Base-by-base conservation (phyloP, 2,888 invertebrate genomes). In the Pasiphila rectangulata region DNA sequence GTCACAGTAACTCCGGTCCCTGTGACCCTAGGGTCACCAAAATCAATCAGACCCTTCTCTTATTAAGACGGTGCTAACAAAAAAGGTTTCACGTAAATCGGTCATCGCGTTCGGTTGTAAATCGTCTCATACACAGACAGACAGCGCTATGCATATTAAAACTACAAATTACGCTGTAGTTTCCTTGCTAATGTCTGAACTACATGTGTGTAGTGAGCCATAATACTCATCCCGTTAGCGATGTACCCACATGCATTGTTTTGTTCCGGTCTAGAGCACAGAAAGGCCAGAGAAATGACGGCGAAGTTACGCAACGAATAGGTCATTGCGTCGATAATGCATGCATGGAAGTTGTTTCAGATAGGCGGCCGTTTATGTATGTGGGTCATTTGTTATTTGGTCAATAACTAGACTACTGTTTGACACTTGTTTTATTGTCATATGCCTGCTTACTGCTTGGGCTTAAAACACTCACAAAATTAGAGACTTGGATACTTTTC, bases 281-380 rank as follows among this genome's bases (percentile, higher is more conserved):
- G 50, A 41, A 49, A 49, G 44, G 49, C 32, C 49, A 24, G 40
- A 42, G 45, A 50, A 41, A 50, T 50, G 45, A 50, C 45, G 27
- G 24, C 35, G 44, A 40, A 19, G 6, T 45, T 50, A 50, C 40
- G 50, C 45, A 50, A 50, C 15, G 16, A 15, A 48, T 35, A 41
- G 50, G 45, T 50, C 45, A 50, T 41, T 50, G 45, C 50, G 30
- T 50, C 50, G 45, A 50, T 45, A 41, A 45, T 41, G 41, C 32
- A 43, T 42, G 34, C 21, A 38, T 39, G 40, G 43, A 43, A 39
- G 48, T 30, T 24, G 34, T 32, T 24, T 29, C 13, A 36, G 44
- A 44, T 44, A 46, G 35, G 38, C 27, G 24, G 7, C 12, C 27
- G 19, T 43, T 46, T 25, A 37, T 24, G 37, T 29, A 41, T 29